Evolutionary conservation across 2,113 vertebrate species (phyloP).

Genomic region (Lamprotornis superbus): DNA sequence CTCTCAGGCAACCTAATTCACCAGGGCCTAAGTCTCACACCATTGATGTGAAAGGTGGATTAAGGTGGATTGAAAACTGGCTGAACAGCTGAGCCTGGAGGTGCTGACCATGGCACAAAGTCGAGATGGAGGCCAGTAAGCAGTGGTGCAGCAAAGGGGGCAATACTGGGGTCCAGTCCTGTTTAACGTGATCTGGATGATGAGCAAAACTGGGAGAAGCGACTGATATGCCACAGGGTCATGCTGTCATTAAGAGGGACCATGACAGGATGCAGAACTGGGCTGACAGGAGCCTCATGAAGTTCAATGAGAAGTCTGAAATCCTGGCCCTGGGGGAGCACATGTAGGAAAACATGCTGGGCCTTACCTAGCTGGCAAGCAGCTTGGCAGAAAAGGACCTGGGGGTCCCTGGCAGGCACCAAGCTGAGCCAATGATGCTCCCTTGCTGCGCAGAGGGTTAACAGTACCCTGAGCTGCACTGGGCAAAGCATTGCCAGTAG

Average conservation of each 20-base stretch:
- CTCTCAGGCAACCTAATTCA: slow-evolving; percentile 10
- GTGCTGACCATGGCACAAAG: neutral
- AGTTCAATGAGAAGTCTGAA: neutral
- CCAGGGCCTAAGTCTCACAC: neutral
- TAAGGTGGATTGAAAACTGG: neutral
- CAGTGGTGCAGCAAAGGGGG: neutral
- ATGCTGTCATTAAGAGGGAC: neutral
- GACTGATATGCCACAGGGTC: neutral
- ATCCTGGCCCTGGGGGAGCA: neutral
- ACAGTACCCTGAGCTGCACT: neutral
- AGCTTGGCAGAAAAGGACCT: neutral
- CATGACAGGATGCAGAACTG: neutral
- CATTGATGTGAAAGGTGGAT: neutral
- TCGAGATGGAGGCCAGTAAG: neutral
- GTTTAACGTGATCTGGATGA: neutral
- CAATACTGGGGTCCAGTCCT: neutral
- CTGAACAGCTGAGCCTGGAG: neutral
- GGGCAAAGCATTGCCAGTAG: neutral
- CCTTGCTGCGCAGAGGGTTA: neutral
- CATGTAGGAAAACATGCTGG: neutral
- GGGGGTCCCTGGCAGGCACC: neutral
- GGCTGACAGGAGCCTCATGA: neutral
- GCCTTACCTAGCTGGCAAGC: neutral
- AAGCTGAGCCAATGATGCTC: neutral
- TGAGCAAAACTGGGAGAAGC: neutral